Evolutionary conservation across 1,140 invertebrate species (phyloP).

Genomic region (Aphis craccivora): DNA sequence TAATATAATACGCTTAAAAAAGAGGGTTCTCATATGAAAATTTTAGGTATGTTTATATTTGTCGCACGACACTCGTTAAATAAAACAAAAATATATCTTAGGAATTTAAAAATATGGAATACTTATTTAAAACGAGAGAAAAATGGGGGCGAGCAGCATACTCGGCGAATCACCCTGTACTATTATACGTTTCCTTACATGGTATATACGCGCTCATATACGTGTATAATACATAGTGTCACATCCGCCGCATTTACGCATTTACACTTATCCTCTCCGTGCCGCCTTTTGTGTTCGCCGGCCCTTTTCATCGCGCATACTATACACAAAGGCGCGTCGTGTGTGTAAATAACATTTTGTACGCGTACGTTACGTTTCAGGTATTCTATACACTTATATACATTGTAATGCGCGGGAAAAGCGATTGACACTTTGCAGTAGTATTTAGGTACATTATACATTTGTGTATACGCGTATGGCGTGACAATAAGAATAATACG

Average conservation of each 20-base stretch:
- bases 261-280: neutral
- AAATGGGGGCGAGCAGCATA: no score
- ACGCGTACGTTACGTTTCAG: neutral
- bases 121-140: no score
- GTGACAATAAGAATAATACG: neutral
- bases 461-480: neutral
- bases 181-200: neutral
- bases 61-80: no score
- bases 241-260: neutral
- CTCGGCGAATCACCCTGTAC: neutral
- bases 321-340: neutral
- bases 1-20: no score
- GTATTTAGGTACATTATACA: neutral
- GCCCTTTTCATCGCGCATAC: neutral
- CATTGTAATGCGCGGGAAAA: neutral
- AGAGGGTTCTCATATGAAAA: no score
- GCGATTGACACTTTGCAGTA: neutral
- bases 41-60: no score
- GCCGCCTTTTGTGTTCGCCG: neutral
- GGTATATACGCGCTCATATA: neutral
- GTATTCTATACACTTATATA: neutral
- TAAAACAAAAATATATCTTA: no score
- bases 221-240: neutral
- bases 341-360: neutral
- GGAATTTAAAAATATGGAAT: no score